phyloP scores from a whole-genome alignment of 2,888 invertebrate species.

The Rotaria magnacalcarata region DNA sequence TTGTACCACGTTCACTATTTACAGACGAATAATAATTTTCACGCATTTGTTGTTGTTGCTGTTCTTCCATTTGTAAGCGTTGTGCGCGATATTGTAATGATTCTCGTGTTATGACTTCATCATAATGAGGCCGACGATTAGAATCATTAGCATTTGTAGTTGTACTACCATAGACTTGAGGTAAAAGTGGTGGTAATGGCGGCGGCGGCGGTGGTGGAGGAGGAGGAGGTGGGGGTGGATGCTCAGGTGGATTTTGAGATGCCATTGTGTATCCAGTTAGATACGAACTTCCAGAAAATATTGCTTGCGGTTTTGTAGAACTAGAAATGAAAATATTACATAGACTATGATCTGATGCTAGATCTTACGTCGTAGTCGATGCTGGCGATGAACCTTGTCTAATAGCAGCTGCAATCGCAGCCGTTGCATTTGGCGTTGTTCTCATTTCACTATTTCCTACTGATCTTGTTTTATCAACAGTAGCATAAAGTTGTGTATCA shows the following conservation, averaged over 20 bases:
- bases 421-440: neutral
- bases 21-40: constrained; percentile 37
- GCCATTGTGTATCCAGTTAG: constrained; percentile 12
- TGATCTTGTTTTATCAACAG: neutral
- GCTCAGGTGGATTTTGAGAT: neutral
- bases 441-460: neutral
- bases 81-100: constrained; percentile 32
- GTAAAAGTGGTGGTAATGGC: neutral
- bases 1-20: constrained; percentile 30
- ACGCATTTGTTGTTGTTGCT: neutral
- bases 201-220: neutral
- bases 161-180: neutral
- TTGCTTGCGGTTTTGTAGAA: neutral
- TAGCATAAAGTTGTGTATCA: neutral
- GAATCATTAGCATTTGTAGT: constrained; percentile 6
- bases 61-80: constrained; percentile 22
- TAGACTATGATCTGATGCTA: too few species aligned
- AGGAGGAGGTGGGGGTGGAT: neutral
- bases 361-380: neutral
- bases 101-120: constrained; percentile 33
- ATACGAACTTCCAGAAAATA: neutral
- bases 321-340: neutral
- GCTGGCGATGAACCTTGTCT: constrained; percentile 6
- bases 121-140: constrained; percentile 29
- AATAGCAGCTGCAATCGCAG: neutral